Evolutionary conservation across 1,140 invertebrate genomes (phyloP).

Genomic region (Drosophila novamexicana): DNA sequence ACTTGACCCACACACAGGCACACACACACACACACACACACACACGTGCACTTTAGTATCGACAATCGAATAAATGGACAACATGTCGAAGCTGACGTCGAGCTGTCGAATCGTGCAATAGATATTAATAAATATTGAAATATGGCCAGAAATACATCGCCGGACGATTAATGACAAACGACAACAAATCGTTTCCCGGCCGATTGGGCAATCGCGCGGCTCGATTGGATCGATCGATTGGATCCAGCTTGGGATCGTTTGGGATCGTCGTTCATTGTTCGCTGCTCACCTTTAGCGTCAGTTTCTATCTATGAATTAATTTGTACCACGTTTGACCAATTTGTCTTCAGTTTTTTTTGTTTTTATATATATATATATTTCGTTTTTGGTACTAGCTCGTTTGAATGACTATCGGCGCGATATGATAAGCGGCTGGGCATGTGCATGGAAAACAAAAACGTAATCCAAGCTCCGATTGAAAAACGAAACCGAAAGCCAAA

Average conservation of each 20-base stretch:
- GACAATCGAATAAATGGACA: slow-evolving; percentile 2
- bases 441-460: slow-evolving; percentile 22
- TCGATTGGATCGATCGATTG: slow-evolving; percentile 13
- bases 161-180: slow-evolving; percentile 43
- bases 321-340: slow-evolving; percentile 58
- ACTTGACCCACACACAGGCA: slow-evolving; percentile 48
- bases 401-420: slow-evolving; percentile 58
- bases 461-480: slow-evolving; percentile 40
- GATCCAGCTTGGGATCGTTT: slow-evolving; percentile 15
- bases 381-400: slow-evolving; percentile 10
- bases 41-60: no score
- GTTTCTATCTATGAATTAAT: slow-evolving; percentile 51
- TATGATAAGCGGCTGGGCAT: slow-evolving; percentile 27
- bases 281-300: slow-evolving; percentile 38
- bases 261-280: slow-evolving; percentile 39
- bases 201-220: slow-evolving; percentile 40
- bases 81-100: slow-evolving; percentile 21
- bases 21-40: slow-evolving; percentile 1
- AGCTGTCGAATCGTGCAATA: slow-evolving; percentile 49
- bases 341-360: slow-evolving; percentile 22
- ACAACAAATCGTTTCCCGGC: slow-evolving; percentile 50
- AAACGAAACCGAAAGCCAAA: slow-evolving; percentile 29
- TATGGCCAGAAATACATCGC: slow-evolving; percentile 27
- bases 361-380: background rate
- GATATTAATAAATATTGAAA: slow-evolving; percentile 64